Percentiles rank a stretch among this genome's conserved stretches.
Evolutionary conservation across 1,140 invertebrate genomes (phyloP).

Genomic region (Cydia strobilella): DNA sequence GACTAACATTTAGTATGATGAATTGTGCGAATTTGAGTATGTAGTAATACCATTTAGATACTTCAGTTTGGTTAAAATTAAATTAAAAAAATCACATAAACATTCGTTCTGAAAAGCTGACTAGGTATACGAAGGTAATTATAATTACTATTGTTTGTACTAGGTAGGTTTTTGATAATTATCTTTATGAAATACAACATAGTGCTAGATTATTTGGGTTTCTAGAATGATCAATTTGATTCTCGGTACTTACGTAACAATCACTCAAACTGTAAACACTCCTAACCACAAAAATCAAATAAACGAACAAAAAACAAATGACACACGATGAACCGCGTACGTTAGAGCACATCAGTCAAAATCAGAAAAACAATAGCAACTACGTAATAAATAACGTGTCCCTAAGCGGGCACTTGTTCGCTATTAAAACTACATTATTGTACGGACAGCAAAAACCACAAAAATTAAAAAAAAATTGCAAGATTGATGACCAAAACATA

Average conservation of each 20-base stretch:
- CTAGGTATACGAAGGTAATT: no score
- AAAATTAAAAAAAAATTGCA: neutral
- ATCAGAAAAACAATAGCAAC: conserved; percentile 56
- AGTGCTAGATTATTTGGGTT: neutral
- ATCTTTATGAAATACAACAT: neutral
- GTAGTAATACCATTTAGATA: no score
- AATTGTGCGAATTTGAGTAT: no score
- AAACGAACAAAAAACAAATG: conserved; percentile 42
- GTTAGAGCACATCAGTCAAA: conserved; percentile 54
- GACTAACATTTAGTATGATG: no score
- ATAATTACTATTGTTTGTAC: no score
- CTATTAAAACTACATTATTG: conserved; percentile 59
- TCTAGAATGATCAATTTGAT: neutral
- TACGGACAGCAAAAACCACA: conserved; percentile 14
- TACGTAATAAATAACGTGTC: conserved; percentile 55
- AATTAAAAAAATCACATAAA: neutral
- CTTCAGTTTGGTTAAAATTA: neutral
- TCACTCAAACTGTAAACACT: conserved; percentile 20
- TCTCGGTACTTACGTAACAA: neutral
- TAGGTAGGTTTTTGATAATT: no score
- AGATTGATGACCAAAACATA: conserved; percentile 10
- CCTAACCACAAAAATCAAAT: conserved; percentile 32
- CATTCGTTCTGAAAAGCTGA: neutral
- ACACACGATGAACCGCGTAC: conserved; percentile 46
- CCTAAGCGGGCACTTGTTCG: conserved; percentile 49